These are phyloP conservation scores for Hyphantria cunea DNA, from an alignment of 1,140 invertebrate genomes.

Conservation along the genomic window DNA sequence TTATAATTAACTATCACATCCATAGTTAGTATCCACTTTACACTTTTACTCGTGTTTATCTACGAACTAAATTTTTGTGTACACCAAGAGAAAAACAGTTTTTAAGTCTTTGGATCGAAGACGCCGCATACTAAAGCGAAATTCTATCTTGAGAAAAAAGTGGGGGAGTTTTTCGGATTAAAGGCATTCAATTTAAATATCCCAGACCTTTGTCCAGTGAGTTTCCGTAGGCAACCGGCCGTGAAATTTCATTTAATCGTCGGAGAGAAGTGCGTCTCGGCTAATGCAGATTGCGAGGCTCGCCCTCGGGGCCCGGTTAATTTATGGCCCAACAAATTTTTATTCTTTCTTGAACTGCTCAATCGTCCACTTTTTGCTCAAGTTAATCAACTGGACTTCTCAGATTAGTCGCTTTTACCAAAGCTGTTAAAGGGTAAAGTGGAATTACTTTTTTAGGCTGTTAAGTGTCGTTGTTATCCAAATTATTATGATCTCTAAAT, in stretches of 20 bases:
- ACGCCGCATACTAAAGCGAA: constrained; percentile 20
- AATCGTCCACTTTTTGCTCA: constrained; percentile 62
- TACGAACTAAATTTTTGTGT: too few relatives aligned
- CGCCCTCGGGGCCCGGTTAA: constrained; percentile 65
- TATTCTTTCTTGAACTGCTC: constrained; percentile 73
- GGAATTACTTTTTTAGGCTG: constrained; percentile 19
- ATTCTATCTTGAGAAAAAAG: constrained; percentile 46
- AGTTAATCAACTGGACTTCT: constrained; percentile 64
- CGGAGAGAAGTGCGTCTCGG: constrained; percentile 75
- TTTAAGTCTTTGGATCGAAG: constrained; percentile 12
- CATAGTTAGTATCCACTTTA: too few relatives aligned
- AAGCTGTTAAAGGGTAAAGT: constrained; percentile 26
- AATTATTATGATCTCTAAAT: constrained; percentile 23
- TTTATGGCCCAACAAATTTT: constrained; percentile 78
- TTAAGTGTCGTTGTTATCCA: constrained; percentile 18
- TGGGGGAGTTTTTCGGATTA: constrained; percentile 58
- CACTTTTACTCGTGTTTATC: too few relatives aligned
- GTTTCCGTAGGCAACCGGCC: constrained; percentile 65
- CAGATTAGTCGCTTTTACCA: constrained; percentile 40
- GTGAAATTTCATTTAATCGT: constrained; percentile 79
- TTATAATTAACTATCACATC: too few relatives aligned
- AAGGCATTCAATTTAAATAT: constrained; percentile 76
- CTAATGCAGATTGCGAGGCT: constrained; percentile 75
- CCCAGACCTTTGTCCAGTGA: constrained; percentile 70
- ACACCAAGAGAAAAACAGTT: background rate